Evolutionary conservation across 2,888 invertebrate genomes (phyloP), one percentile per base, ranked within the genome.

Genomic region (Ormia ochracea): DNA sequence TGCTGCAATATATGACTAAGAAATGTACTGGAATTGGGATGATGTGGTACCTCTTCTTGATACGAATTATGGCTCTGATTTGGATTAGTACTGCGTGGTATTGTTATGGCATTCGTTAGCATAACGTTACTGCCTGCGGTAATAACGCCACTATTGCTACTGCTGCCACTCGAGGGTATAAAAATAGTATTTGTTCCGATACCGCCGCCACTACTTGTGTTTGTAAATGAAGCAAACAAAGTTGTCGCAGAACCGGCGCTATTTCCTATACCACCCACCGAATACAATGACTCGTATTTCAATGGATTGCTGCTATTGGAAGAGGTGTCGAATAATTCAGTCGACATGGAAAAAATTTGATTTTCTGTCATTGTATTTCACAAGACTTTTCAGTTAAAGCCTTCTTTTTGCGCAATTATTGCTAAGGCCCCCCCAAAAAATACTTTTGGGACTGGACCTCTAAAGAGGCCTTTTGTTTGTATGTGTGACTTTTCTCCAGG

Each of bases 251-350:
- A 77, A 31, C 69, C 69, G 31, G 56, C 69, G 58, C 76, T 65
- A 19, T 63, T 70, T 65, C 79, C 76, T 76, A 82, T 72, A 52
- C 83, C 70, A 52, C 83, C 73, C 69, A 88, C 82, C 17, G 88
- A 84, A 82, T 86, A 89, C 69, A 89, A 72, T 23, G 63, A 63
- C 81, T 89, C 89, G 84, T 87, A 88, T 82, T 89, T 89, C 76
- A 89, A 78, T 59, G 88, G 84, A 83, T 89, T 88, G 84, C 86
- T 89, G 83, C 88, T 88, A 82, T 88, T 88, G 75, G 90, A 89
- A 83, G 89, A 87, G 76, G 85, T 87, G 86, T 89, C 89, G 85
- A 89, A 89, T 84, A 89, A 87, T 84, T 89, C 90, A 82, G 89
- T 87, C 85, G 89, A 88, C 87, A 89, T 88, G 84, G 89, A 84